Base-by-base conservation (phyloP, 2,888 invertebrate species). In the Parapristionchus giblindavisi region DNA sequence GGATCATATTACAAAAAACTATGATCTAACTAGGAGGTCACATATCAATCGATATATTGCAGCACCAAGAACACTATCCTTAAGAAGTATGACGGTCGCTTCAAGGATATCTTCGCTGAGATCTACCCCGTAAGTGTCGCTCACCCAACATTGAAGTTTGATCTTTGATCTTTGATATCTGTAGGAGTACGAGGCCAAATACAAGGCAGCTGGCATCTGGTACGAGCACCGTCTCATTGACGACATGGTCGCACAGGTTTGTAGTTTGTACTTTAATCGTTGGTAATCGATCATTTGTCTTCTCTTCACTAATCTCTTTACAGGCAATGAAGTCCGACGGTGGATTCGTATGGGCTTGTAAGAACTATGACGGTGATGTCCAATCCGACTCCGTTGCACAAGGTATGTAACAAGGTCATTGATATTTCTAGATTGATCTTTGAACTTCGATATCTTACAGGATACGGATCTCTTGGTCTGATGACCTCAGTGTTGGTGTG, bases 151-250 rank as follows among this genome's bases (percentile, higher is more conserved):
- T 63, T 21, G 54, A n/a, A 54, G 54, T 54, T 54, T 54, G 48
- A 48, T 48, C 48, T 48, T 48, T 48, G 48, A 48, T 48, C 48
- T 48, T 48, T 48, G 29, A n/a, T n/a, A n/a, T 58, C 43, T 76
- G 27, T 60, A 77, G 76, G 92, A 95, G 70, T 99, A 97, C 90
- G 95, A 94, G 89, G 76, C 90, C 0, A 89, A 93, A 84, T 99
- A 90, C 89, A 96, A 97, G 89, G 93, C 92, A 0, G 92, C 92
- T 78, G 92, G 92, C 4, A 93, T 98, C 85, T 97, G 96, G 96
- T 99, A 99, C 88, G 98, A 99, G 89, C 98, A 99, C 89, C 92
- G 98, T 78, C 91, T 99, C 73, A 99, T 99, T 88, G 98, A 99
- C 89, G 98, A 99, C 87, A 98, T 98, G 98, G 97, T 98, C 21